Evolutionary conservation across 2,113 vertebrate species (phyloP), one percentile per base, ranked within the genome.

Genomic region (Pavo muticus): DNA sequence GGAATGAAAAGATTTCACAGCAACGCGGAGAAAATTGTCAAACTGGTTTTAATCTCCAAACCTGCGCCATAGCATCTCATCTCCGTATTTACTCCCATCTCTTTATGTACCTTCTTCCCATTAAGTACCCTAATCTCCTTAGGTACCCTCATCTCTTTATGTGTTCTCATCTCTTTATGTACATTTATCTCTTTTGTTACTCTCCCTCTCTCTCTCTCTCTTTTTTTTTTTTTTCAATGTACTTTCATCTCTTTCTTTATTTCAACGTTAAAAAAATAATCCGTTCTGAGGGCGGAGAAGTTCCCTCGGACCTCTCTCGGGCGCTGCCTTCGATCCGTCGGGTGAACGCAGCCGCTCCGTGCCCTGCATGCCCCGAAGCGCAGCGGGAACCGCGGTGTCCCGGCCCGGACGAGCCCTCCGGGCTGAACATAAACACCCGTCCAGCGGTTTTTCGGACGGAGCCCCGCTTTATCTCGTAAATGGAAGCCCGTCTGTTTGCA

Each of bases 371-470:
- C 29, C 10, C 16, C 54, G 10, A 32, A 9, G 10, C 1, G 2
- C 9, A 8, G 5, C 9, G 8, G 30, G 30, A 32, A 18, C 54
- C 29, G 30, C 54, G 14, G 54, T 57, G 30, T 32, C 30, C 54
- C 30, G 54, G 54, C 54, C 29, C 16, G 30, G 54, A 32, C 10
- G 10, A 32, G 54, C 52, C 8, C 52, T 29, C 27, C 52, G 3
- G 39, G 29, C 45, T 19, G 1, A 14, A 13, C 6, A 0, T 44
- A 27, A 19, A 7, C 17, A 0, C 4, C 2, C 56, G 6, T 44
- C 24, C 11, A 12, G 16, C 2, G 4, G 16, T 35, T 68, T 42
- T 52, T 48, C 2, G 0, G 1, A 17, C 1, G 11, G 23, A 5
- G 7, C 2, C 16, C 16, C 12, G 15, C 30, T 77, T 54, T 45